Evolutionary conservation across 2,113 vertebrate genomes (phyloP).

Genomic region (Rhea pennata): DNA sequence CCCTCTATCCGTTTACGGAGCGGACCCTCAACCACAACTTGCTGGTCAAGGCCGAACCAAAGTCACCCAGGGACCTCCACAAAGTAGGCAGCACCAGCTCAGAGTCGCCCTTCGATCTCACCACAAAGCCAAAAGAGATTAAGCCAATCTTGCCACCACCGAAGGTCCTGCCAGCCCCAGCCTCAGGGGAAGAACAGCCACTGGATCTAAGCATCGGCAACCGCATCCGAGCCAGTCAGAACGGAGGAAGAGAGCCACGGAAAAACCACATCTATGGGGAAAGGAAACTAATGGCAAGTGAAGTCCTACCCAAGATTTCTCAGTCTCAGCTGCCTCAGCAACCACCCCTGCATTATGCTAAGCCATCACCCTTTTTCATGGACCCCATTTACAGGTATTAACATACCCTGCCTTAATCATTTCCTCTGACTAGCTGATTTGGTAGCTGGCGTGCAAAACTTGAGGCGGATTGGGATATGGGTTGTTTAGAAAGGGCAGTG

Average conservation of each 20-base stretch:
- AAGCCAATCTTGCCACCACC: constrained; percentile 78
- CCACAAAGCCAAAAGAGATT: constrained; percentile 92
- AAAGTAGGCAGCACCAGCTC: constrained; percentile 81
- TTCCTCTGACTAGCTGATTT: background rate
- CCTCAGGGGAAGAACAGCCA: constrained; percentile 90
- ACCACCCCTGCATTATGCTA: constrained; percentile 94
- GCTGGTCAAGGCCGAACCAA: constrained; percentile 96
- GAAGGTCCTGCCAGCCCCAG: constrained; percentile 75
- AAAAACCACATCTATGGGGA: constrained; percentile 92
- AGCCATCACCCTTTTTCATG: constrained; percentile 99
- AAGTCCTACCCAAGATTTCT: constrained; percentile 84
- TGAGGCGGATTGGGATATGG: background rate
- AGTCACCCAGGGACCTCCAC: constrained; percentile 92
- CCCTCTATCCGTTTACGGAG: constrained; percentile 93
- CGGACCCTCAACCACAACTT: constrained; percentile 89
- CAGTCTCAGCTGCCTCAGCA: constrained; percentile 88
- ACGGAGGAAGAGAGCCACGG: constrained; percentile 84
- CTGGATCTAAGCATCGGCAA: constrained; percentile 95
- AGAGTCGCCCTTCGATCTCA: constrained; percentile 97
- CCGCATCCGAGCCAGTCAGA: constrained; percentile 89
- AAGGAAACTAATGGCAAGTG: constrained; percentile 80
- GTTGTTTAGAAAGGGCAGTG: background rate
- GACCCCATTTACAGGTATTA: constrained; percentile 99
- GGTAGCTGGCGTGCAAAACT: background rate
- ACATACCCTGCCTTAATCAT: constrained; percentile 77